These are phyloP conservation scores for Psephotus haematonotus DNA, from an alignment of 2,113 vertebrate species.

Conservation along the genomic window DNA sequence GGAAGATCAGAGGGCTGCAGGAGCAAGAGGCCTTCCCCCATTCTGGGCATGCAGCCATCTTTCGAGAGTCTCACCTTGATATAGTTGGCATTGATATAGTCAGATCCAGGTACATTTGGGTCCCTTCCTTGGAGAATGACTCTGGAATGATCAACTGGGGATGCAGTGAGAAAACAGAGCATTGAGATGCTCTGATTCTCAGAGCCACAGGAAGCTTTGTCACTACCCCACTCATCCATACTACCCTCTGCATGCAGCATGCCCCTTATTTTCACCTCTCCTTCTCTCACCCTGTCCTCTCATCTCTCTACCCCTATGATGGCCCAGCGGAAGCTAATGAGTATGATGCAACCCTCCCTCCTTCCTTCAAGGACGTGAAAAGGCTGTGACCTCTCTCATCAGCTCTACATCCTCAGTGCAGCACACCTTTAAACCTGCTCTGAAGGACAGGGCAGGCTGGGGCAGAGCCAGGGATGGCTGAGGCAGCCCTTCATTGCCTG, in stretches of 20 bases:
- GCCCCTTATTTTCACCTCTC: neutral
- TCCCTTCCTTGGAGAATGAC: slow-evolving; percentile 83
- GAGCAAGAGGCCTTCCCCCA: neutral
- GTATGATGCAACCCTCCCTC: neutral
- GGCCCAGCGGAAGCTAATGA: neutral
- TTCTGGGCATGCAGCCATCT: neutral
- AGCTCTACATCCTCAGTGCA: neutral
- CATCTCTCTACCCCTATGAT: neutral
- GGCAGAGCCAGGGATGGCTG: neutral
- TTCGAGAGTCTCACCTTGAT: slow-evolving; percentile 78
- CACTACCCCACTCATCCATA: rapidly evolving
- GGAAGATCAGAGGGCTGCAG: neutral
- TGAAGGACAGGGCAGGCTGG: neutral
- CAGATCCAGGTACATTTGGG: slow-evolving; percentile 82
- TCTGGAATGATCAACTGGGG: slow-evolving; percentile 89
- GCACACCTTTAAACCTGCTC: neutral
- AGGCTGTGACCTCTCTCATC: neutral
- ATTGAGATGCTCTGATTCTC: neutral
- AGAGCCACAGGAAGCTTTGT: neutral
- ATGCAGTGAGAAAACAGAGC: neutral
- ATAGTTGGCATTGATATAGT: slow-evolving; percentile 96
- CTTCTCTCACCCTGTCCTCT: neutral
- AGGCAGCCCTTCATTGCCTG: neutral
- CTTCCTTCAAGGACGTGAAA: neutral
- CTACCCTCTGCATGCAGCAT: neutral